Evolutionary conservation across 2,113 vertebrate species (phyloP), one percentile per base, ranked within the genome.

Genomic region (Camelus dromedarius): DNA sequence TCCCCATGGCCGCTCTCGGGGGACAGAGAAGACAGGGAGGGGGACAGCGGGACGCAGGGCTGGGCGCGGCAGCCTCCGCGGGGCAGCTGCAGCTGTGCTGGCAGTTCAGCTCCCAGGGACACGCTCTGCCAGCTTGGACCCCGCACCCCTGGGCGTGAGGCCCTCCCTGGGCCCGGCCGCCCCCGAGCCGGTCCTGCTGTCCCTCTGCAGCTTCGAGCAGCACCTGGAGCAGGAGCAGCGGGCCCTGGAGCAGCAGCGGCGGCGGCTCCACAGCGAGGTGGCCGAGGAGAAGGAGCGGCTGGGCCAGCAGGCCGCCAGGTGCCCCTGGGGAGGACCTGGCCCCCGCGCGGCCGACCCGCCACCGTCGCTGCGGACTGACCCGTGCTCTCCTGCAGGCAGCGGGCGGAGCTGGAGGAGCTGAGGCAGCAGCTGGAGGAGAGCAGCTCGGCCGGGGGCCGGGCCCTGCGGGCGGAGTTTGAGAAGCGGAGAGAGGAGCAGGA

Each of bases 201-300:
- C 54, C 8, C 38, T 42, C 38, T 16, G 0, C 98, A 99, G 99
- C 92, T 99, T 99, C 8, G 99, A 99, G 98, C 99, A 99, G 98
- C 99, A 99, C 97, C 98, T 99, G 95, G 99, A 99, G 97, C 99
- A 99, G 98, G 99, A 99, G 98, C 99, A 99, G 98, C 97, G 99
- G 77, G 98, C 98, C 0, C 97, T 99, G 95, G 99, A 99, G 98
- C 99, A 99, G 98, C 99, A 99, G 98, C 99, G 99, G 79, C 98
- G 98, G 72, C 98, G 99, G 28, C 98, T 99, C 32, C 99, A 99
- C 3, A 98, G 98, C 0, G 99, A 99, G 93, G 99, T 99, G 97
- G 98, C 99, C 0, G 99, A 99, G 58, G 99, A 99, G 98, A 99
- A 99, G 92, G 99, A 99, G 98, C 91, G 99, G 79, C 98, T 99